Conservation (phyloP, 1,140 invertebrate genomes). For the Aleiodes sp. region DNA sequence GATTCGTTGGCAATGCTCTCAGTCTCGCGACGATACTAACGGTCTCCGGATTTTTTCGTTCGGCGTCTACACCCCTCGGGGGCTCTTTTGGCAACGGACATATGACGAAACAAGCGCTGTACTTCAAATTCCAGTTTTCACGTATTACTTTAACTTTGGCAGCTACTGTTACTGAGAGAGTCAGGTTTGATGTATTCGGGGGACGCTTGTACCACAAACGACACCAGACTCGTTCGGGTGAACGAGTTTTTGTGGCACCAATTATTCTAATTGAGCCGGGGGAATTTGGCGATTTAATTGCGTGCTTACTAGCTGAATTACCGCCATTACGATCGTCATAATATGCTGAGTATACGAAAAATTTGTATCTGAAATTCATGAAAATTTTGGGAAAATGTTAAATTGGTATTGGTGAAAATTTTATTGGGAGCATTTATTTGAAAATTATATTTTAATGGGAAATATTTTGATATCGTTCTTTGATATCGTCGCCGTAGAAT, state of each 20-base stretch:
- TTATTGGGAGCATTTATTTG: no score
- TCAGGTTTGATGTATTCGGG: constrained; percentile 50
- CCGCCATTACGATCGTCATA: constrained; percentile 79
- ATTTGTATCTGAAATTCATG: constrained; percentile 76
- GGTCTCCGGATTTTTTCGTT: constrained; percentile 64
- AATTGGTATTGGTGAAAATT: neutral
- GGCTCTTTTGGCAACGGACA: constrained; percentile 74
- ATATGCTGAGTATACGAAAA: constrained; percentile 91
- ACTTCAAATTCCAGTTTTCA: constrained; percentile 94
- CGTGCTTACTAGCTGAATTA: constrained; percentile 12
- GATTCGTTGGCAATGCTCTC: constrained; percentile 71
- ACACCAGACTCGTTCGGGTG: constrained; percentile 85
- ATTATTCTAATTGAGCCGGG: constrained; percentile 78
- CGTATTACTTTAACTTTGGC: constrained; percentile 86
- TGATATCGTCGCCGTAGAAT: no score
- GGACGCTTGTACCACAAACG: constrained; percentile 77
- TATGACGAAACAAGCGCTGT: constrained; percentile 89
- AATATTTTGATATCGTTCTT: no score
- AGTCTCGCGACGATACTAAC: constrained; percentile 73
- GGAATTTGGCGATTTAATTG: constrained; percentile 34
- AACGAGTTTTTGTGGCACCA: constrained; percentile 85
- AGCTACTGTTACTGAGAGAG: constrained; percentile 73
- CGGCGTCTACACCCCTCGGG: constrained; percentile 44
- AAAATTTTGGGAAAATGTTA: constrained; percentile 25
- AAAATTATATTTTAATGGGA: no score